Conservation (phyloP, 2,797 vertebrate genomes). For the Odontamblyopus rebecca region DNA sequence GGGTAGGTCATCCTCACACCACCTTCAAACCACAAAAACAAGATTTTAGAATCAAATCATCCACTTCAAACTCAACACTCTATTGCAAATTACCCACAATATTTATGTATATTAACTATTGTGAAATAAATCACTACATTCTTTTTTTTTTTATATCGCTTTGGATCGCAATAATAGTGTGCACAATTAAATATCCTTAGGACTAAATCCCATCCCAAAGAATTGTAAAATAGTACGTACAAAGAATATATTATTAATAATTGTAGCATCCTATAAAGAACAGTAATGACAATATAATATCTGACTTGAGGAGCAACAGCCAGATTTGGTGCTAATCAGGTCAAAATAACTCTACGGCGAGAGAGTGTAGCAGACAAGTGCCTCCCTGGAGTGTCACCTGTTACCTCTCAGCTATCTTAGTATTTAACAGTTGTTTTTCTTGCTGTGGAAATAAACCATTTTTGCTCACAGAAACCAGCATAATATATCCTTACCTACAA, state of each 20-base stretch:
- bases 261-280: neutral
- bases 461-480: neutral
- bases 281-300: neutral
- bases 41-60: neutral
- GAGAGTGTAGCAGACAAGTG: slow-evolving; percentile 55
- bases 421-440: neutral
- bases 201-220: neutral
- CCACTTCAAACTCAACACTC: neutral
- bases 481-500: slow-evolving; percentile 84
- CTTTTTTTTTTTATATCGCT: neutral
- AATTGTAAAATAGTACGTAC: neutral
- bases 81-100: neutral
- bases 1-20: slow-evolving; percentile 98
- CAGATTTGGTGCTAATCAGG: slow-evolving; percentile 65
- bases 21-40: slow-evolving; percentile 69
- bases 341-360: slow-evolving; percentile 55
- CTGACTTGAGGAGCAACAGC: slow-evolving; percentile 1
- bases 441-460: neutral
- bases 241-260: neutral
- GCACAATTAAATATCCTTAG: too few species aligned
- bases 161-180: neutral
- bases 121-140: neutral
- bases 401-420: slow-evolving; percentile 19
- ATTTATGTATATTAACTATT: neutral
- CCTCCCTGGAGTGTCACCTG: slow-evolving; percentile 46